A percentile compares a stretch with the other conserved stretches of the same genome.
Evolutionary conservation across 2,113 vertebrate species (phyloP).

Genomic region (Oceanodroma tethys): DNA sequence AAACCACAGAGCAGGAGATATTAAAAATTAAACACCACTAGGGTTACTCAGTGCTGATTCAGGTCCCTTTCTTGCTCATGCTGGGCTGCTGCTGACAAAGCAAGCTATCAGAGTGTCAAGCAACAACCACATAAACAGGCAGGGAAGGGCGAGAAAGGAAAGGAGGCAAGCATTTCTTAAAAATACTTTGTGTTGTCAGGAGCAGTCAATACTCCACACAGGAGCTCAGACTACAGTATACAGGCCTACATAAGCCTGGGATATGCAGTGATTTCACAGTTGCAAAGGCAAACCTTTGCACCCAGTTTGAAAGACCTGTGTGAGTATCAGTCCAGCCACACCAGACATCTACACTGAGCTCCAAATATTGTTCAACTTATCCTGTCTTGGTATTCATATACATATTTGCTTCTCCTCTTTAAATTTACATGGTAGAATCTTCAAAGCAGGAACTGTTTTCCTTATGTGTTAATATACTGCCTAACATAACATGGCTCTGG

Average conservation of each 20-base stretch:
- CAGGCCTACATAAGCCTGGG: not conserved
- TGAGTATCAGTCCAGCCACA: not conserved
- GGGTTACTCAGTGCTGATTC: not conserved
- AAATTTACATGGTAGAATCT: not conserved
- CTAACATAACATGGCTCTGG: not conserved
- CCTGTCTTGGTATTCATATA: not conserved
- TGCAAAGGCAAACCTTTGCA: not conserved
- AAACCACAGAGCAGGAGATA: not conserved
- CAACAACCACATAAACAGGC: rapidly evolving
- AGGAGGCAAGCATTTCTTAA: not conserved
- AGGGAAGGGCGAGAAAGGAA: not conserved
- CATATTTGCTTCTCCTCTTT: not conserved
- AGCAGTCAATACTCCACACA: not conserved
- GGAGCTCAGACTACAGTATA: not conserved
- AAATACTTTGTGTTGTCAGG: not conserved
- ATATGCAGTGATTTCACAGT: not conserved
- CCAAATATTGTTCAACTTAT: not conserved
- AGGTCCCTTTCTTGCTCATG: not conserved
- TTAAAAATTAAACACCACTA: not conserved
- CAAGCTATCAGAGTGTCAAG: not conserved
- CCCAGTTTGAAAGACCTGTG: not conserved
- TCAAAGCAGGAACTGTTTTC: not conserved
- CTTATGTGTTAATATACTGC: not conserved
- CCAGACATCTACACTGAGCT: not conserved
- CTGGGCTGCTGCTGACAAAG: not conserved